Conservation (phyloP, 1,140 invertebrate genomes). For the Papilio polytes region DNA sequence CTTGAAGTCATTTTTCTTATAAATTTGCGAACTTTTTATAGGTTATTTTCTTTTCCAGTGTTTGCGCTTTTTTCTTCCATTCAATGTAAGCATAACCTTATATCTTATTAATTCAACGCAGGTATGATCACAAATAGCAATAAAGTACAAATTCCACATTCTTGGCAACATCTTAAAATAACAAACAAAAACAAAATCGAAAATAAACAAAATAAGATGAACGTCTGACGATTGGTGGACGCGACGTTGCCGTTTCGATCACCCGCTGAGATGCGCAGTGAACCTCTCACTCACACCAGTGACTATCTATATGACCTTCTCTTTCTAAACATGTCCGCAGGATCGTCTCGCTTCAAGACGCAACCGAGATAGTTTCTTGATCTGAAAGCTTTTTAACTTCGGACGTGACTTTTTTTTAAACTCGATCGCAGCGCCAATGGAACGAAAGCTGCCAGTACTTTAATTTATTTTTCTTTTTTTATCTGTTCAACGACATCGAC, state of each 20-base stretch:
- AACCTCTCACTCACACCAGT: slow-evolving; percentile 53
- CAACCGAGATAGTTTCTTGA: slow-evolving; percentile 78
- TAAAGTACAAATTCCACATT: slow-evolving; percentile 34
- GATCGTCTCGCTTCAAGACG: slow-evolving; percentile 81
- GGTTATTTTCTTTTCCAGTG: neutral
- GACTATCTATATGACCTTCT: slow-evolving; percentile 45
- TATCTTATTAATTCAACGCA: slow-evolving; percentile 10
- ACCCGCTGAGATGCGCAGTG: slow-evolving; percentile 68
- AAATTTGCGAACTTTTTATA: neutral
- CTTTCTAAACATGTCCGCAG: slow-evolving; percentile 67
- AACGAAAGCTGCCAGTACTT: slow-evolving; percentile 48
- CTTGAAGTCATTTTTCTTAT: neutral
- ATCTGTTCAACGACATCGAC: slow-evolving; percentile 22
- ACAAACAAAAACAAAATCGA: slow-evolving; percentile 60
- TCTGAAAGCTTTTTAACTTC: slow-evolving; percentile 73
- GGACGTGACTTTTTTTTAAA: slow-evolving; percentile 74
- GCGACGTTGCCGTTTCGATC: slow-evolving; percentile 77
- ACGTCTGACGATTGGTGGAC: slow-evolving; percentile 77
- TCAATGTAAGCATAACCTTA: neutral
- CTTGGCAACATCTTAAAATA: slow-evolving; percentile 17
- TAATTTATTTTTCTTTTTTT: slow-evolving; percentile 43
- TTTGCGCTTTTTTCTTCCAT: neutral
- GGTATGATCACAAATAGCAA: slow-evolving; percentile 16
- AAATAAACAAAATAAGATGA: slow-evolving; percentile 68
- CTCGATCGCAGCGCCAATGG: slow-evolving; percentile 61